Evolutionary conservation across 2,888 invertebrate genomes (phyloP), one percentile per base, ranked within the genome.

Genomic region (Cremastinae sp.): DNA sequence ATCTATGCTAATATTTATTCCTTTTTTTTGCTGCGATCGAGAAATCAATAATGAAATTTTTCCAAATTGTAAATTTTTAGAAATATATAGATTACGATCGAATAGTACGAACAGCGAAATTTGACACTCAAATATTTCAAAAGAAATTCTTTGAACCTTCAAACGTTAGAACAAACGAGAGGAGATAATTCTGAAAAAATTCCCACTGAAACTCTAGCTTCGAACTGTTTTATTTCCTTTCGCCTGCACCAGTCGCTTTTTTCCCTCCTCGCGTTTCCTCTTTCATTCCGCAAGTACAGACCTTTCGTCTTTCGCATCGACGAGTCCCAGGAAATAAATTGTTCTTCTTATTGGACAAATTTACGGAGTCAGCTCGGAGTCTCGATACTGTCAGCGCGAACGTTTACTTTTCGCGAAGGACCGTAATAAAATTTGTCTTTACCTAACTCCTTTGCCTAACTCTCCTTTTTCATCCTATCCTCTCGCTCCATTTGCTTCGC

Each of bases 261-360:
- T 16, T 16, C 8, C 53, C 45, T 45, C 64, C 58, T 69, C 37
- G 53, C 22, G n/a, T 39, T 61, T 45, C 55, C 39, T 18, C 20
- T 3, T 22, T 22, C 47, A 28, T 28, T 28, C 5, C 28, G 28
- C 28, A 5, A 28, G 28, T 28, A 28, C 28, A 28, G 28, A 28
- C 28, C 2, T 35, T 47, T 70, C 43, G 8, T 49, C 55, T 56
- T 61, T 53, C 35, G 64, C 64, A 37, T 79, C 62, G 69, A 65
- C 64, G 41, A 71, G 66, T 69, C 61, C 3, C 58, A 39, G 18
- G 37, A 78, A 75, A 79, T 80, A 81, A 78, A 83, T 81, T 74
- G 81, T 75, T 79, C 75, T 74, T 69, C 78, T 79, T 83, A 81
- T 82, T 81, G 80, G 70, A 74, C 78, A 81, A 83, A 79, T 83